phyloP scores from a whole-genome alignment of 2,113 vertebrate species.

The Nothobranchius kuhntae region DNA sequence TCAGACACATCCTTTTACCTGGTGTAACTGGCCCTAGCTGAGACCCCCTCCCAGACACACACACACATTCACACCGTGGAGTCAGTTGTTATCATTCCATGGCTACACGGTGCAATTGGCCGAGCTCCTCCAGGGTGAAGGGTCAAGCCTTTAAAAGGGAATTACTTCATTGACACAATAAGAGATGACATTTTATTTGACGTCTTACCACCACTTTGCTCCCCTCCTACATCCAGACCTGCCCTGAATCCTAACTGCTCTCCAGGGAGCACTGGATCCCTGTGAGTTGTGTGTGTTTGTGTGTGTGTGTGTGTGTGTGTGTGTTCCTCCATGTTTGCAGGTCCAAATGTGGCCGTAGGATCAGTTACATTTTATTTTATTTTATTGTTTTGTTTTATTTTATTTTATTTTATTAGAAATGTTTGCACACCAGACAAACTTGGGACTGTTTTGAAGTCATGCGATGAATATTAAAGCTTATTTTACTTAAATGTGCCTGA shows the following conservation, averaged over 20 bases:
- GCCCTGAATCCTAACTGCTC: slow-evolving; percentile 70
- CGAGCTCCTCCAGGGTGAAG: slow-evolving; percentile 59
- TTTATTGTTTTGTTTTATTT: too few relatives aligned
- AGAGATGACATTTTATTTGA: slow-evolving; percentile 83
- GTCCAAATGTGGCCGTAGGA: not conserved
- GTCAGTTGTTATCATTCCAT: slow-evolving; percentile 71
- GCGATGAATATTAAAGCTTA: too few relatives aligned
- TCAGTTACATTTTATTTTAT: not conserved
- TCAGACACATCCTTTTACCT: slow-evolving; percentile 30
- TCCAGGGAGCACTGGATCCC: slow-evolving; percentile 52
- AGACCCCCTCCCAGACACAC: not conserved
- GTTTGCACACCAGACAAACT: too few relatives aligned
- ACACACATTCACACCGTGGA: not conserved
- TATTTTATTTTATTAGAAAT: too few relatives aligned
- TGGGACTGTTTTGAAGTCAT: too few relatives aligned
- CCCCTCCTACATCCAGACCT: slow-evolving; percentile 54
- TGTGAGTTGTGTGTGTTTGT: slow-evolving; percentile 11
- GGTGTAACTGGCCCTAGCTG: slow-evolving; percentile 7
- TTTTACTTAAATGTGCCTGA: too few relatives aligned
- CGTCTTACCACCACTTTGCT: slow-evolving; percentile 70
- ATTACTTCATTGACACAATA: slow-evolving; percentile 85
- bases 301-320: slow-evolving; percentile 10
- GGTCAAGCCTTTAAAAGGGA: slow-evolving; percentile 79
- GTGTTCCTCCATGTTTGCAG: slow-evolving; percentile 2
- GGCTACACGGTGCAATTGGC: slow-evolving; percentile 62